Evolutionary conservation across 2,888 invertebrate species (phyloP).

Genomic region (Philonicus albiceps): DNA sequence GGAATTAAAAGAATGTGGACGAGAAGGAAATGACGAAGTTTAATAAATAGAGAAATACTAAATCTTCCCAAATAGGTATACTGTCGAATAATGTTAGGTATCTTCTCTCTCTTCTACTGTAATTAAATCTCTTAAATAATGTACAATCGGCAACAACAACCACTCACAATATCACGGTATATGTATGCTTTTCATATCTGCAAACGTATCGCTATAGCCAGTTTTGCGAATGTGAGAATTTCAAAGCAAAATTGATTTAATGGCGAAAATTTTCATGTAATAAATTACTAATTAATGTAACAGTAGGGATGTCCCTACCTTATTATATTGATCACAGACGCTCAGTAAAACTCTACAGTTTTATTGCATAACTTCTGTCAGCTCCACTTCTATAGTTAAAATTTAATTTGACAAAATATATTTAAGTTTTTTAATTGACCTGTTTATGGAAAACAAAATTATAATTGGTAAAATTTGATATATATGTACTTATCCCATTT

Average conservation of each 20-base stretch:
- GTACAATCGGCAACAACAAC: constrained; percentile 32
- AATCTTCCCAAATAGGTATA: constrained; percentile 20
- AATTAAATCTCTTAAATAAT: background rate
- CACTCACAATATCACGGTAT: constrained; percentile 37
- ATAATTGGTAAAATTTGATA: no score
- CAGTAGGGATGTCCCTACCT: background rate
- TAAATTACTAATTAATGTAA: background rate
- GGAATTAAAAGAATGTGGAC: background rate
- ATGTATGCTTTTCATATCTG: background rate
- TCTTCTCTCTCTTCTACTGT: background rate
- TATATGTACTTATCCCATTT: no score
- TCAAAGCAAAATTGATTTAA: background rate
- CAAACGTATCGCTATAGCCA: background rate
- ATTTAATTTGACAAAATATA: background rate
- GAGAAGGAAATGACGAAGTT: background rate
- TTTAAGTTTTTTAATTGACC: background rate
- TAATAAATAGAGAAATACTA: constrained; percentile 33
- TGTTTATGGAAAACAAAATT: no score
- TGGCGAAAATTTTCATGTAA: background rate
- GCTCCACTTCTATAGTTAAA: background rate
- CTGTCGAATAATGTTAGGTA: constrained; percentile 23
- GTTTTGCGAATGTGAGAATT: background rate
- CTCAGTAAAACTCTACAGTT: background rate
- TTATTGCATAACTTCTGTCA: background rate
- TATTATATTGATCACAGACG: background rate